A percentile compares a stretch with the other conserved stretches of the same genome.
Evolutionary conservation across 2,888 invertebrate species (phyloP).

Genomic region (Pseudococcus viburni): DNA sequence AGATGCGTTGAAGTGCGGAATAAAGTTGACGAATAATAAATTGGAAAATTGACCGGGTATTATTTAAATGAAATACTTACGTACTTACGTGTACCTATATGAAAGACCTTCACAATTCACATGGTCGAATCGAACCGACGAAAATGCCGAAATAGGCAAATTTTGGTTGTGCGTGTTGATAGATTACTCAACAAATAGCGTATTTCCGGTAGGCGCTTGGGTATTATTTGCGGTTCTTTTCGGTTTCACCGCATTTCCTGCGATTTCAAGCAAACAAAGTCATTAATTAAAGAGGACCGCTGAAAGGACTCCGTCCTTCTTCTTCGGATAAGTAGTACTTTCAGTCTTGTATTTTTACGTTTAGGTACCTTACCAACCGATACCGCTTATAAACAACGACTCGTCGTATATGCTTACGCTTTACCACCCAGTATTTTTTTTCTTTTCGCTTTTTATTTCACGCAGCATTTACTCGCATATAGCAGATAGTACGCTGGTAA

Average conservation of each 20-base stretch:
- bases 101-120: slow-evolving; percentile 10
- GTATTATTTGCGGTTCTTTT: slow-evolving; percentile 65
- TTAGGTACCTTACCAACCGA: slow-evolving; percentile 57
- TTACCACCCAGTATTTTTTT: slow-evolving; percentile 57
- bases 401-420: slow-evolving; percentile 9
- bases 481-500: slow-evolving; percentile 26
- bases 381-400: slow-evolving; percentile 50
- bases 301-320: slow-evolving; percentile 63
- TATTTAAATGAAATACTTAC: slow-evolving; percentile 2
- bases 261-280: slow-evolving; percentile 66
- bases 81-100: neutral
- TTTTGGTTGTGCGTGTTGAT: slow-evolving; percentile 62
- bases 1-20: neutral
- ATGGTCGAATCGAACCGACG: neutral
- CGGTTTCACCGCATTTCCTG: slow-evolving; percentile 65
- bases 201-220: slow-evolving; percentile 66
- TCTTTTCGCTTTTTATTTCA: slow-evolving; percentile 47
- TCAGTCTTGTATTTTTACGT: slow-evolving; percentile 42
- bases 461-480: neutral
- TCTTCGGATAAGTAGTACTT: slow-evolving; percentile 61
- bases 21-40: neutral
- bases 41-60: neutral
- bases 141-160: slow-evolving; percentile 56
- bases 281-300: slow-evolving; percentile 66
- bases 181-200: slow-evolving; percentile 65